These are phyloP conservation scores for Triplophysa rosa DNA, from an alignment of 2,113 vertebrate species.

Conservation along the genomic window DNA sequence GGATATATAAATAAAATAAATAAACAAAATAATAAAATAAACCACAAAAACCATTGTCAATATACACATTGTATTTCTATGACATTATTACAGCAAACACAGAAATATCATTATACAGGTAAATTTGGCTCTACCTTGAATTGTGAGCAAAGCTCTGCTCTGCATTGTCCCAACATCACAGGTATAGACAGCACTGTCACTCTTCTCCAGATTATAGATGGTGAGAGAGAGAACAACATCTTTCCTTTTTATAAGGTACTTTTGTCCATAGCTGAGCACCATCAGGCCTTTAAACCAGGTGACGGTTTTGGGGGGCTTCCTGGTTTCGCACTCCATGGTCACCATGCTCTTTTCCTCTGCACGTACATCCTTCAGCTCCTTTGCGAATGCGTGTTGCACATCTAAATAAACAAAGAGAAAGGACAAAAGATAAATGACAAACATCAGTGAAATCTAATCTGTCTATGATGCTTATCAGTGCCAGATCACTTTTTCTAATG, in stretches of 20 bases:
- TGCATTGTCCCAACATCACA: constrained; percentile 87
- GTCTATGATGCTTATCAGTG: too few species aligned
- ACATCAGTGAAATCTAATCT: neutral
- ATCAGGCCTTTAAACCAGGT: constrained; percentile 86
- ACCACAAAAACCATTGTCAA: too few species aligned
- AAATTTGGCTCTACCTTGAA: constrained; percentile 74
- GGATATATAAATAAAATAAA: too few species aligned
- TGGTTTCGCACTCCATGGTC: constrained; percentile 81
- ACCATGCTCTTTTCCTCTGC: constrained; percentile 80
- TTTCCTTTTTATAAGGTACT: constrained; percentile 78
- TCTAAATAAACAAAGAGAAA: constrained; percentile 66
- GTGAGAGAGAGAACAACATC: constrained; percentile 80
- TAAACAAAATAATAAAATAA: too few species aligned
- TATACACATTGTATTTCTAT: neutral
- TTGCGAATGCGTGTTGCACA: constrained; percentile 82
- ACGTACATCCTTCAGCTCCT: constrained; percentile 78
- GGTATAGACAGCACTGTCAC: constrained; percentile 82
- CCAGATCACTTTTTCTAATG: too few species aligned
- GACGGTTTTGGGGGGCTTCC: constrained; percentile 69
- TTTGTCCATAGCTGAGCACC: constrained; percentile 77
- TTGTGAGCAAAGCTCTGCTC: constrained; percentile 79
- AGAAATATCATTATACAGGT: neutral
- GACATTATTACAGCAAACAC: neutral
- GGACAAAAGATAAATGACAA: neutral
- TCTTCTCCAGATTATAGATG: constrained; percentile 79